Base-by-base conservation (phyloP, 2,888 invertebrate species). In the Peribatodes rhomboidaria region DNA sequence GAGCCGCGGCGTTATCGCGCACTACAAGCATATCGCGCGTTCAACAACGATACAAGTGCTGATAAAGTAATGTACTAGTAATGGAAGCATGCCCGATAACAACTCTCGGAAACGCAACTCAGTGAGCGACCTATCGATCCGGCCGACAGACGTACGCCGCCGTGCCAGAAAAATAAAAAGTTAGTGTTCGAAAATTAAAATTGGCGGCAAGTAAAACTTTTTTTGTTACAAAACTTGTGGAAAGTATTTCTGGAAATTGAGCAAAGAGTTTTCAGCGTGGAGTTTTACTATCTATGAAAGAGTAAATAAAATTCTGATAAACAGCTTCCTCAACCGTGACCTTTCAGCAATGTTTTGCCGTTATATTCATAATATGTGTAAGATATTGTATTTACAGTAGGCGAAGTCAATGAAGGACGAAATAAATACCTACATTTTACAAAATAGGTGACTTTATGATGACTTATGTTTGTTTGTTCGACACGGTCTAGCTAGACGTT, bases 61-160 rank as follows among this genome's bases (percentile, higher is more conserved):
- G 91, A 92, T 91, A 92, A 86, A 72, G 62, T 85, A 89, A 90
- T 89, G 87, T 82, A 67, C 71, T 72, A 68, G 77, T 86, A 84
- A 86, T 86, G 83, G 72, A 70, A 72, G 63, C 50, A 47, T 18
- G 67, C 14, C 65, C 68, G 70, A 69, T 72, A 70, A 66, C 49
- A 47, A 8, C 53, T 65, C 65, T 64, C 61, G 54, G 37, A 31
- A 55, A 22, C 65, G 71, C 71, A 77, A 71, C 70, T 68, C 83
- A 91, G 90, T 91, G 82, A 87, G 84, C 82, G 84, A 87, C 84
- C 83, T 73, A 68, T 69, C 75, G 55, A 71, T 68, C 68, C 72
- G 61, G 75, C 63, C 42, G 73, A 71, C 68, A 68, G 70, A 69
- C 78, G 78, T 73, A 74, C 58, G 35, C 54, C 56, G 27, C 27